Percentiles rank a stretch among this genome's conserved stretches.
Evolutionary conservation across 1,140 invertebrate species (phyloP).

Genomic region (Zaprionus kolodkinae): DNA sequence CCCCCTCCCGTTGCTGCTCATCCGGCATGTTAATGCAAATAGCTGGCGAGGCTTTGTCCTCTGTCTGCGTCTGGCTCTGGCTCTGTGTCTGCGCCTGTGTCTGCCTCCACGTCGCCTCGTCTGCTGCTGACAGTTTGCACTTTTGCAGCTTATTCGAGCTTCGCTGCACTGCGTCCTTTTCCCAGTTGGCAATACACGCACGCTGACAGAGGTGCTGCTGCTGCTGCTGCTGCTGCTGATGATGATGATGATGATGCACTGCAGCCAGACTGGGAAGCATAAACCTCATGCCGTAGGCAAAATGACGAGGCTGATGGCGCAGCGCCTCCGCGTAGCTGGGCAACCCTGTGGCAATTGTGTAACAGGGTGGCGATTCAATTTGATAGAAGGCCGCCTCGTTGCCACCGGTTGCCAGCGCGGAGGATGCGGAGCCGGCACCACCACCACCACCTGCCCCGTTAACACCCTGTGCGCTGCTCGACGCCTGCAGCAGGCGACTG

Average conservation of each 20-base stretch:
- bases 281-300: conserved; percentile 83
- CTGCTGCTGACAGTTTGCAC: conserved; percentile 79
- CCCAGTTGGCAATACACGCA: conserved; percentile 70
- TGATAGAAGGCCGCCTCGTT: conserved; percentile 75
- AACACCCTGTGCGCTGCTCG: conserved; percentile 15
- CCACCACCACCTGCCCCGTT: conserved; percentile 13
- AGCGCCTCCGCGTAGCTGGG: conserved; percentile 87
- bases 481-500: conserved; percentile 50
- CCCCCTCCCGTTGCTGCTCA: conserved; percentile 37
- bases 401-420: conserved; percentile 1
- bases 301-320: conserved; percentile 80
- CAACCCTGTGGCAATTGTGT: conserved; percentile 87
- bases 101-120: conserved; percentile 35
- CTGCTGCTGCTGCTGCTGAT: conserved; percentile 42
- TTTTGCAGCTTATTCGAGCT: conserved; percentile 70
- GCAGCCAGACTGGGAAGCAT: conserved; percentile 78
- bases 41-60: conserved; percentile 58
- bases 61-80: conserved; percentile 16
- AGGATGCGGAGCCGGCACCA: not conserved
- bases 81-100: conserved; percentile 31
- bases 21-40: conserved; percentile 79
- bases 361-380: conserved; percentile 86
- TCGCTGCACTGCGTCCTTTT: conserved; percentile 70
- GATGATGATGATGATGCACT: conserved; percentile 81
- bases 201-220: conserved; percentile 30